Evolutionary conservation across 2,797 vertebrate genomes (phyloP), one percentile per base, ranked within the genome.

Genomic region (Gymnodraco acuticeps): DNA sequence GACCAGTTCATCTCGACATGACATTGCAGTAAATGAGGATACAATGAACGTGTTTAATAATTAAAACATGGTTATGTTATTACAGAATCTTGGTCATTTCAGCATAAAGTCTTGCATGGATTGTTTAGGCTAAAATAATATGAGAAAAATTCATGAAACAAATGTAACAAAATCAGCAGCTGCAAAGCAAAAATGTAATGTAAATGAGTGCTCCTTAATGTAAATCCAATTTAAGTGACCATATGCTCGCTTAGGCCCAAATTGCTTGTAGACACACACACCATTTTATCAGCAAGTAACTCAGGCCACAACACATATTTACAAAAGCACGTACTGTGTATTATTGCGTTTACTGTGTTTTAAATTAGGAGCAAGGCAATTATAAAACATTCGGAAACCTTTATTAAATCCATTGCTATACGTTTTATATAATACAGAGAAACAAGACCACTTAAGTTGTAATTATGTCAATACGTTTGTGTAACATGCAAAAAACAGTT

Each of bases 121-220:
- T 62, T 63, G 56, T n/a, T 64, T 13, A 27, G 33, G 33, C 33
- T 33, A 56, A 43, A 50, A 38, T 1, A 73, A 51, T 64, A 20
- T 33, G 20, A 70, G 15, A 50, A 14, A 14, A 47, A 4, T 27
- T n/a, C 16, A 55, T 4, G 62, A 20, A 63, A 51, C 33, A n/a
- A 17, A 2, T 33, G 15, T 55, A 38, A 38, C 20, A 2, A 13
- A 20, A 50, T 17, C 2, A 69, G 23, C 62, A 72, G 2, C 13
- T 60, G 8, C 15, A 27, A 54, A 38, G 41, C 20, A 51, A 43
- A 48, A 77, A n/a, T 0, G 0, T 31, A 13, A 11, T 47, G 13
- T 52, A 13, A n/a, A 10, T 50, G 19, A 72, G 67, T 12, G 16
- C 0, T 7, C 5, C 8, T 70, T 15, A 3, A 46, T 20, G 11